Conservation (phyloP, 2,888 invertebrate species). For the Nasonovia ribisnigri region DNA sequence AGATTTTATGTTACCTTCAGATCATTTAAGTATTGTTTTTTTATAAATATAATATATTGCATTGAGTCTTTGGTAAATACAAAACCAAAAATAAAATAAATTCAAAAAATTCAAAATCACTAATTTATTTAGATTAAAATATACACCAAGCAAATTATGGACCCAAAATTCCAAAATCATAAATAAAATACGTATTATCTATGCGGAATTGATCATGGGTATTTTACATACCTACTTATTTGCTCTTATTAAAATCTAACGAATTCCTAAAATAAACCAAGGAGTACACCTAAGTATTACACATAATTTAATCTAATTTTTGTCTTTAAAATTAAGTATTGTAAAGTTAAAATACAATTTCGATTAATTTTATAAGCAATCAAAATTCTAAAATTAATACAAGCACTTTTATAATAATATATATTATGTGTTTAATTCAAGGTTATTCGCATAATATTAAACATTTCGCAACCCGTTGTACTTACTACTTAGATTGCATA, state of each 20-base stretch:
- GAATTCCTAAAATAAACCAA: not conserved
- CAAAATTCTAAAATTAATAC: not conserved
- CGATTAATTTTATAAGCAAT: not conserved
- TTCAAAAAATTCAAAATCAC: not conserved
- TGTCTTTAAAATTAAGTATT: not conserved
- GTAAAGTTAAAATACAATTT: not conserved
- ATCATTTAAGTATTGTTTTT: not conserved
- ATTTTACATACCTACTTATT: not conserved
- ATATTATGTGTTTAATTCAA: not conserved
- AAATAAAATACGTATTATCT: not conserved
- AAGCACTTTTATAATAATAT: too few relatives aligned
- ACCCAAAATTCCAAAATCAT: not conserved
- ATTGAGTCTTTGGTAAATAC: not conserved
- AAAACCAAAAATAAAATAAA: not conserved
- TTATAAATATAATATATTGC: not conserved
- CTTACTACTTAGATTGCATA: not conserved
- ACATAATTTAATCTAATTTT: not conserved
- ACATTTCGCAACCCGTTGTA: not conserved
- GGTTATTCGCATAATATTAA: not conserved
- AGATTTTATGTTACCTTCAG: not conserved
- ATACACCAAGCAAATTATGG: not conserved
- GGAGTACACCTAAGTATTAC: not conserved
- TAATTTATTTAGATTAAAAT: not conserved
- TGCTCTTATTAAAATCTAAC: not conserved
- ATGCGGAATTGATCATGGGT: not conserved